These are phyloP conservation scores for Trematomus loennbergii DNA, from an alignment of 2,113 vertebrate species.

Conservation along the genomic window DNA sequence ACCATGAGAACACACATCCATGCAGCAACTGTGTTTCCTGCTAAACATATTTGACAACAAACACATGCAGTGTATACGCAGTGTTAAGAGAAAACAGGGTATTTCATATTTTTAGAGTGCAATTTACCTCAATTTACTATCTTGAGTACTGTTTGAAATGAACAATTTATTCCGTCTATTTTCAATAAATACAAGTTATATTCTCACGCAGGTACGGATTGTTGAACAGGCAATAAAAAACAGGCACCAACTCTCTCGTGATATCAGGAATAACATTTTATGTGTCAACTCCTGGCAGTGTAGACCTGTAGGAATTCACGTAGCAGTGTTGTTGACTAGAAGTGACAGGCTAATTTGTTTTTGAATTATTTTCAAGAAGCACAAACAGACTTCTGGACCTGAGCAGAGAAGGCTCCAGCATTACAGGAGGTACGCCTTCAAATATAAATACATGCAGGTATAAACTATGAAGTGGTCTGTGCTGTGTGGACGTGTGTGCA, in stretches of 20 bases:
- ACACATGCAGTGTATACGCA: too few relatives aligned
- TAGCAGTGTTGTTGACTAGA: constrained; percentile 6
- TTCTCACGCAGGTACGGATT: background rate
- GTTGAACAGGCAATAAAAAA: background rate
- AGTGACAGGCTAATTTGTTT: constrained; percentile 28
- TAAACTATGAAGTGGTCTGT: constrained; percentile 1
- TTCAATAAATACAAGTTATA: too few relatives aligned
- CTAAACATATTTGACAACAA: too few relatives aligned
- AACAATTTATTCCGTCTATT: background rate
- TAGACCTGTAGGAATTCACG: background rate
- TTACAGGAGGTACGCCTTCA: constrained; percentile 10
- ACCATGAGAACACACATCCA: too few relatives aligned
- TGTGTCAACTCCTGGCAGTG: background rate
- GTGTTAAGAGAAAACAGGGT: too few relatives aligned
- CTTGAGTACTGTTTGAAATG: background rate
- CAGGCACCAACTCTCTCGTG: background rate
- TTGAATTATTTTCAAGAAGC: constrained; percentile 22
- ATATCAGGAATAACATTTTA: constrained; percentile 2
- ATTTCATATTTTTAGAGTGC: too few relatives aligned
- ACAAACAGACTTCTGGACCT: constrained; percentile 19
- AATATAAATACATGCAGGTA: background rate
- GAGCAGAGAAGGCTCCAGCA: background rate
- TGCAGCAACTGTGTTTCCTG: too few relatives aligned
- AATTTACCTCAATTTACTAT: too few relatives aligned
- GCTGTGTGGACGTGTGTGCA: background rate